Evolutionary conservation across 2,888 invertebrate species (phyloP), one percentile per base, ranked within the genome.

Genomic region (Apodemia zela): DNA sequence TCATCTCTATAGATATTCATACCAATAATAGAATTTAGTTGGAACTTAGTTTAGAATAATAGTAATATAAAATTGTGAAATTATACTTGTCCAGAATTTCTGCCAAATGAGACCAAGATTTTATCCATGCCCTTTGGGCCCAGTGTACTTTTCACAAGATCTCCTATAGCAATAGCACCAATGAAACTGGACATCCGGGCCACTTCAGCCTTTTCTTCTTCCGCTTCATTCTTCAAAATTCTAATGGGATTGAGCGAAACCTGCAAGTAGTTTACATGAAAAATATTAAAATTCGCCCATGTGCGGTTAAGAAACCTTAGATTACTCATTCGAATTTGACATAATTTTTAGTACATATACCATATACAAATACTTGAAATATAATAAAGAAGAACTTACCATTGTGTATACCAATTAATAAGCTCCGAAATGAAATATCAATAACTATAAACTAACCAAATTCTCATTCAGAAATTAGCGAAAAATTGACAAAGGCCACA

Each of bases 121-220:
- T 97, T 97, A 79, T 97, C 97, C 99, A 99, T 99, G 78, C 99
- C 99, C 90, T 99, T 99, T 0, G 99, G 99, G 5, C 99, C 99
- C 35, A 99, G 93, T 6, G 99, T 99, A 73, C 98, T 98, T 85
- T 99, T 99, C 0, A 99, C 97, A 72, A 99, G 93, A 87, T 99
- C 99, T 38, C 99, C 99, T 77, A 99, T 98, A 15, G 99, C 99
- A 75, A 99, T 99, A 21, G 99, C 99, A 62, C 99, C 99, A 71
- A 99, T 97, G 83, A 99, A 99, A 75, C 98, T 97, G 66, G 99
- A 99, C 92, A 99, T 93, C 66, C 99, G 96, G 76, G 99, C 99
- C 77, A 97, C 96, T 89, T 99, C 99, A 21, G 96, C 97, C 81
- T 97, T 98, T 84, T 99, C 99, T 88, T 99, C 98, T 84, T 99